phyloP scores from a whole-genome alignment of 2,888 invertebrate genomes.

The Drosophila austrosaltans region DNA sequence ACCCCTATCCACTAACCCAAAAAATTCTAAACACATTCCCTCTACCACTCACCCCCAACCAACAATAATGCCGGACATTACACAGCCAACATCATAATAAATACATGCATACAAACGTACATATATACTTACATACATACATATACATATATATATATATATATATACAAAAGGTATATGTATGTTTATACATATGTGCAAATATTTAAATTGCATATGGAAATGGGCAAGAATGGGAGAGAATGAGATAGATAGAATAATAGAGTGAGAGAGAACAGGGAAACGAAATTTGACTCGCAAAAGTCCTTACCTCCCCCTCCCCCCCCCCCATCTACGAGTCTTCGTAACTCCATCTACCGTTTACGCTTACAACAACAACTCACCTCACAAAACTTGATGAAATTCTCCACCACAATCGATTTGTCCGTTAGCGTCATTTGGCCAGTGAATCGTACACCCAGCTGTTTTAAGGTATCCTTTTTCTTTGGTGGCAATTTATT shows the following conservation, averaged over 20 bases:
- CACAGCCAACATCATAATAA: constrained; percentile 35
- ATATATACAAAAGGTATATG: constrained; percentile 3
- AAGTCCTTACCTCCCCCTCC: constrained; percentile 14
- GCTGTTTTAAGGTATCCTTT: constrained; percentile 82
- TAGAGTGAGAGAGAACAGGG: not conserved
- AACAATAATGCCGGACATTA: constrained; percentile 23
- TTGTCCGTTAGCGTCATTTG: constrained; percentile 83
- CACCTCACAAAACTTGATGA: constrained; percentile 83
- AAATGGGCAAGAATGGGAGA: constrained; percentile 28
- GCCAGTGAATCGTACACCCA: constrained; percentile 83
- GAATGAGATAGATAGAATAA: constrained; percentile 4
- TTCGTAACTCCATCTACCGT: not conserved
- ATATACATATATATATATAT: constrained; percentile 6
- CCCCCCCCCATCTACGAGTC: not conserved
- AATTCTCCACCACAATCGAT: constrained; percentile 84
- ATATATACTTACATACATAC: not conserved
- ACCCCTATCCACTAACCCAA: not conserved
- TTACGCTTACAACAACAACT: constrained; percentile 47
- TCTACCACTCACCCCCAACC: not conserved
- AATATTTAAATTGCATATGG: constrained; percentile 54
- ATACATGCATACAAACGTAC: constrained; percentile 28
- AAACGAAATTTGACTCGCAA: constrained; percentile 33
- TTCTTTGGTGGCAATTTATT: constrained; percentile 83
- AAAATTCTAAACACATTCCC: not conserved
- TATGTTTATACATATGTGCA: constrained; percentile 32